Evolutionary conservation across 2,113 vertebrate species (phyloP), one percentile per base, ranked within the genome.

Genomic region (Amblyopsis rosae): DNA sequence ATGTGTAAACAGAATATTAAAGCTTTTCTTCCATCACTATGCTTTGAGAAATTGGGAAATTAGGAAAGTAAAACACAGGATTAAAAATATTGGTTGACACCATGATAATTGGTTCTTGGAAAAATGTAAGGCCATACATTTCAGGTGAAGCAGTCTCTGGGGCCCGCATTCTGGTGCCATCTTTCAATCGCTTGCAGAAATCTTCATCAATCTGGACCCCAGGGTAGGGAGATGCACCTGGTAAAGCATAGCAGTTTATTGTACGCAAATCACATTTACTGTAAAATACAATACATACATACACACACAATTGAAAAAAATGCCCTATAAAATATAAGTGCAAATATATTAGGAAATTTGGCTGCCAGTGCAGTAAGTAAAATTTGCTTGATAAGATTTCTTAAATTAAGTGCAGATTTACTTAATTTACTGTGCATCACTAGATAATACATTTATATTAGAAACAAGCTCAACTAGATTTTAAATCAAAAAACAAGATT

Each of bases 161-260:
- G 6, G 96, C 85, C 81, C 95, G 92, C 98, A 99, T 98, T 67
- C 97, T 93, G 60, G 97, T 96, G 59, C 97, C 97, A 0, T 98
- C 96, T 84, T 96, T 98, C 71, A 99, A 89, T 12, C 93, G 89
- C 80, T 96, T 96, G 86, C 97, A 99, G 83, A 99, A 99, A 9
- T 99, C 97, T 77, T 98, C 97, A 0, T 99, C 98, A 77, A 99
- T 98, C 89, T 99, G 97, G 41, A 99, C 93, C 56, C 97, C 97
- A 0, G 98, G 98, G 80, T 99, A 99, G 0, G 98, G 98, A 65
- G 98, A 98, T 0, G 96, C 97, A 60, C 98, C 98, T 99, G 88
- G 5, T 4, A 1, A 56, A 4, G 72, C 3, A 59, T 45, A 67
- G 16, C 4, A 41, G 35, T 41, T 7, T 41, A 41, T 6, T 41